These are phyloP conservation scores for Urocitellus parryii DNA, from an alignment of 2,113 vertebrate genomes.

Conservation along the genomic window DNA sequence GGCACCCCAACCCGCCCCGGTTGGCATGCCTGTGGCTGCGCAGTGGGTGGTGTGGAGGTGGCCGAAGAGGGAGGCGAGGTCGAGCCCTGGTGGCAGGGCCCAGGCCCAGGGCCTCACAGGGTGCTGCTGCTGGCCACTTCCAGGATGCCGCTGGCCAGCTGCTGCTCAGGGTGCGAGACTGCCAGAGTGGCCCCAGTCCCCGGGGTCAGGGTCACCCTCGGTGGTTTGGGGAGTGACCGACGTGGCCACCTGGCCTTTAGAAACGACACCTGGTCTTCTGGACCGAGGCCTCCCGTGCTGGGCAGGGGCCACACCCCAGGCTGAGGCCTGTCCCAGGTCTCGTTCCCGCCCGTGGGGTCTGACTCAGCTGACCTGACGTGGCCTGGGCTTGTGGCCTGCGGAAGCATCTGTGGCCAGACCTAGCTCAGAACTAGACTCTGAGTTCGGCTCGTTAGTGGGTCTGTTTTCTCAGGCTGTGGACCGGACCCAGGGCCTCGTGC, in stretches of 20 bases:
- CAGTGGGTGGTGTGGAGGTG: rapidly evolving
- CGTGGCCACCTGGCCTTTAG: too few species aligned
- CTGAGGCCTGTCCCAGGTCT: not conserved
- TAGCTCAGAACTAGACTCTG: rapidly evolving
- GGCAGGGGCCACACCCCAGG: rapidly evolving
- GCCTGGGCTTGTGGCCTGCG: rapidly evolving
- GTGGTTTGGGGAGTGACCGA: not conserved
- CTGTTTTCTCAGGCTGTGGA: too few species aligned
- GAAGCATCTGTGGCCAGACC: not conserved
- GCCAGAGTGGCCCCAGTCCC: rapidly evolving
- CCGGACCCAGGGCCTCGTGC: too few species aligned
- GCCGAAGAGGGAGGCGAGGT: not conserved
- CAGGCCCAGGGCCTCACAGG: rapidly evolving
- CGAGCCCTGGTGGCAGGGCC: not conserved
- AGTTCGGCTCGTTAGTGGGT: not conserved
- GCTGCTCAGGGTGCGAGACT: not conserved
- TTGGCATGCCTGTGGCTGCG: rapidly evolving
- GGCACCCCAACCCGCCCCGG: not conserved
- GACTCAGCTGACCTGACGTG: rapidly evolving
- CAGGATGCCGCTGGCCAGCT: rapidly evolving
- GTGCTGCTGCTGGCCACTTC: not conserved
- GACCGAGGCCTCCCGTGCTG: too few species aligned
- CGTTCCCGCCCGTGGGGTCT: not conserved
- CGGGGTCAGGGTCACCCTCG: too few species aligned
- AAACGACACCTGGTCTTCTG: not conserved